Evolutionary conservation across 1,140 invertebrate species (phyloP).

Genomic region (Hirudo medicinalis): DNA sequence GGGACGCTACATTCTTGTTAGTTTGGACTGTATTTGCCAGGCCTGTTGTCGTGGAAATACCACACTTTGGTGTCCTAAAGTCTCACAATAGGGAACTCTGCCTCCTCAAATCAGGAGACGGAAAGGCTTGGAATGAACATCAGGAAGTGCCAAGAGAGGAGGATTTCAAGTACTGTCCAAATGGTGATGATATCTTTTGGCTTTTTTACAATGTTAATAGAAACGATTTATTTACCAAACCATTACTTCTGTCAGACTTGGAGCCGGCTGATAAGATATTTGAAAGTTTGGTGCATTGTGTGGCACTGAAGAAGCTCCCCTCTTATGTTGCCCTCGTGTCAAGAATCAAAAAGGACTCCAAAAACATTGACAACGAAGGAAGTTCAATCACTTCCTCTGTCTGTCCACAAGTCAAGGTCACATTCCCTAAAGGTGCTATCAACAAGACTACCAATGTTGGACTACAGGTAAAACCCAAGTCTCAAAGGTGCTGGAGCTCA

Average conservation of each 20-base stretch:
- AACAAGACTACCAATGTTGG: constrained; percentile 63
- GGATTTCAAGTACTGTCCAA: neutral
- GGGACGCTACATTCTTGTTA: no score
- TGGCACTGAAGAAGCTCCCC: constrained; percentile 87
- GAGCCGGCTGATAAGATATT: constrained; percentile 1
- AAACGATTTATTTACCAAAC: neutral
- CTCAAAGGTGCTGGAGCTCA: no score
- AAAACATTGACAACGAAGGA: constrained; percentile 89
- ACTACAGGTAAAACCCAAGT: constrained; percentile 14
- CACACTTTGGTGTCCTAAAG: constrained; percentile 1
- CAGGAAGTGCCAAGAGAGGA: no score
- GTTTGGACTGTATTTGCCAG: neutral
- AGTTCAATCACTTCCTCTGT: constrained; percentile 91
- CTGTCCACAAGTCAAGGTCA: constrained; percentile 89
- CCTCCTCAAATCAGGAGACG: neutral
- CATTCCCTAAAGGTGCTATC: constrained; percentile 90
- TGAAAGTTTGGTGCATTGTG: constrained; percentile 41
- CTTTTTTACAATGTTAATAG: neutral
- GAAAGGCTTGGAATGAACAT: neutral
- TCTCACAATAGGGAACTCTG: neutral
- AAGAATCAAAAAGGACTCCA: constrained; percentile 80
- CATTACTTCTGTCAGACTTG: neutral
- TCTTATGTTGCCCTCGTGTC: constrained; percentile 93
- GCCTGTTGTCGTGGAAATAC: neutral
- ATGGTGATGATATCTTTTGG: neutral